These are phyloP conservation scores for Ceratosolen fusciceps DNA, from an alignment of 1,140 invertebrate genomes.

Conservation along the genomic window DNA sequence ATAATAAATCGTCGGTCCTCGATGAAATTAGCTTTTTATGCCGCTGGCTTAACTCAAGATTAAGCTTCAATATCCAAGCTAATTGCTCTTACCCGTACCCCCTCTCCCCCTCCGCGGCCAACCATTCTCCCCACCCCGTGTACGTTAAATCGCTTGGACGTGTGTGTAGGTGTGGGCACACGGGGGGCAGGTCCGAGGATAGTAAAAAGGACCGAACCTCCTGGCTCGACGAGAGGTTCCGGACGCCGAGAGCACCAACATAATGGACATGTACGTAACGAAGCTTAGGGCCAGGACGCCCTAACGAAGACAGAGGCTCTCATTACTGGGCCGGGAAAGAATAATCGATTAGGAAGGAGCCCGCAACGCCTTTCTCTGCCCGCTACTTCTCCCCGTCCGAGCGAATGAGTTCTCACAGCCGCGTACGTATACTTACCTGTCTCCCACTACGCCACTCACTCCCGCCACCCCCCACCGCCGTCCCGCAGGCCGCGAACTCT, in stretches of 20 bases:
- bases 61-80: background rate
- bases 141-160: background rate
- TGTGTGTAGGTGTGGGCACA: too few species aligned
- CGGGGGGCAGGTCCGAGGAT: too few species aligned
- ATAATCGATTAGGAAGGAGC: constrained; percentile 20
- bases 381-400: background rate
- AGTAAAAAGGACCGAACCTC: background rate
- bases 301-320: background rate
- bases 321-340: background rate
- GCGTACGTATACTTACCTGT: background rate
- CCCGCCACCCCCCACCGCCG: too few species aligned
- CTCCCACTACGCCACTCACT: too few species aligned
- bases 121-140: background rate
- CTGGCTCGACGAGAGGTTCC: background rate
- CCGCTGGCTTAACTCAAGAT: background rate
- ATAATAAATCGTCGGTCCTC: background rate
- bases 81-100: background rate
- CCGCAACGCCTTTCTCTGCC: background rate
- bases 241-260: background rate
- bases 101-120: background rate
- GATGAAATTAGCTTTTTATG: constrained; percentile 8
- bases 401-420: background rate
- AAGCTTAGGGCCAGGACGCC: background rate
- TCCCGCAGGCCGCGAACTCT: background rate
- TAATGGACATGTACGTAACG: background rate